A percentile compares a stretch with the other conserved stretches of the same genome.
Evolutionary conservation across 2,888 invertebrate species (phyloP).

Genomic region (Sipunculus nudus): DNA sequence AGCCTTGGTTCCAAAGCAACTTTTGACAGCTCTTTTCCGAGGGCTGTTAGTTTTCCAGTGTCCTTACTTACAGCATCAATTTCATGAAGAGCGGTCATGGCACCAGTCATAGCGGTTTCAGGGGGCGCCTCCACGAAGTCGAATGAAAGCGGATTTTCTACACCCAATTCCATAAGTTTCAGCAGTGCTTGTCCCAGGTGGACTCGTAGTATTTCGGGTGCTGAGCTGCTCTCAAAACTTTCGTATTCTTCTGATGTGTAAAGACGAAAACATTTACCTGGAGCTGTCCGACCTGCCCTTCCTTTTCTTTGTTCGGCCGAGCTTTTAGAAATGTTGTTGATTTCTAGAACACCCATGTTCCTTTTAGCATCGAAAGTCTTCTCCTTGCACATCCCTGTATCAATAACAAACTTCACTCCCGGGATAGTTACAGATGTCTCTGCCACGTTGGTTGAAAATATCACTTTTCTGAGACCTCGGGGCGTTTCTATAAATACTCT

Average conservation of each 20-base stretch:
- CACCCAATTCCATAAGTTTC: constrained; percentile 57
- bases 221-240: constrained; percentile 47
- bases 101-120: constrained; percentile 45
- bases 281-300: constrained; percentile 63
- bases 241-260: constrained; percentile 57
- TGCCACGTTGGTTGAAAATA: constrained; percentile 67
- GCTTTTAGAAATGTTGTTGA: constrained; percentile 54
- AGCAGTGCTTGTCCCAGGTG: constrained; percentile 56
- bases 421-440: constrained; percentile 67
- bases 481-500: constrained; percentile 50
- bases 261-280: constrained; percentile 64
- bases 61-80: constrained; percentile 49
- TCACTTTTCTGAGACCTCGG: constrained; percentile 56
- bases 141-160: constrained; percentile 49
- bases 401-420: constrained; percentile 65
- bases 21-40: constrained; percentile 56
- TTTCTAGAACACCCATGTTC: constrained; percentile 52
- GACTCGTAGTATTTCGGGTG: constrained; percentile 62
- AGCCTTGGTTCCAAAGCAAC: constrained; percentile 59
- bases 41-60: constrained; percentile 47
- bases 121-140: constrained; percentile 61
- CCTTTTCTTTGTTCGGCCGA: constrained; percentile 67
- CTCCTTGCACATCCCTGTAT: constrained; percentile 65
- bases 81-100: constrained; percentile 46
- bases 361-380: constrained; percentile 57